phyloP scores from a whole-genome alignment of 2,888 invertebrate genomes.

The Pseudoips prasinana region DNA sequence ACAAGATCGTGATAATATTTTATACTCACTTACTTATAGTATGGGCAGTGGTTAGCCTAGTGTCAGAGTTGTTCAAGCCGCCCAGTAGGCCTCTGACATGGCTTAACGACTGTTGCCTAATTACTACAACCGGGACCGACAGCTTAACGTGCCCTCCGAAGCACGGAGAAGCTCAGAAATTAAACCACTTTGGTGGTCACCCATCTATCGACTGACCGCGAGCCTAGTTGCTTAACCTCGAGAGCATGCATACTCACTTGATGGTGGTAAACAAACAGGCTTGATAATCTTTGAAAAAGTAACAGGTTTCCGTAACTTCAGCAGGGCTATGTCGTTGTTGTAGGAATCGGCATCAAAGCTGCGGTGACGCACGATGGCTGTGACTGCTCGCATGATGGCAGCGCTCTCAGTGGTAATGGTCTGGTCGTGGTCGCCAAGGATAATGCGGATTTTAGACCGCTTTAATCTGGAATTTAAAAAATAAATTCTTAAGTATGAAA shows the following conservation, averaged over 20 bases:
- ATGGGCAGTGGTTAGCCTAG: too few species aligned
- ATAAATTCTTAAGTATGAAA: not conserved
- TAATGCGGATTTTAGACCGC: slow-evolving; percentile 90
- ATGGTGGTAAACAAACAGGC: slow-evolving; percentile 89
- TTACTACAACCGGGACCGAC: too few species aligned
- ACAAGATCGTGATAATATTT: too few species aligned
- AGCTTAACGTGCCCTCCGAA: too few species aligned
- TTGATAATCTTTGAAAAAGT: slow-evolving; percentile 87
- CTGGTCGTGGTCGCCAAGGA: slow-evolving; percentile 93
- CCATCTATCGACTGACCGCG: too few species aligned
- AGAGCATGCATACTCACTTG: slow-evolving; percentile 79
- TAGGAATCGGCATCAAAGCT: slow-evolving; percentile 93
- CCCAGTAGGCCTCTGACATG: too few species aligned
- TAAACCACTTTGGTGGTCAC: too few species aligned
- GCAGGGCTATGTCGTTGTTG: slow-evolving; percentile 92
- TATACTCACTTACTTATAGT: too few species aligned
- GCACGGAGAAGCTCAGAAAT: too few species aligned
- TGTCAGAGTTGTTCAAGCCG: too few species aligned
- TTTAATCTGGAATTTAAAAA: slow-evolving; percentile 83
- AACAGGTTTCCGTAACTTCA: slow-evolving; percentile 89
- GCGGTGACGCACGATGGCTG: slow-evolving; percentile 88
- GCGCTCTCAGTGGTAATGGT: slow-evolving; percentile 88
- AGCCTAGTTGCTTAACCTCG: too few species aligned
- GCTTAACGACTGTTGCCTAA: too few species aligned
- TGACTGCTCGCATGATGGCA: slow-evolving; percentile 91